These are phyloP conservation scores for Diabrotica undecimpunctata DNA, from an alignment of 1,140 invertebrate genomes.

Conservation along the genomic window DNA sequence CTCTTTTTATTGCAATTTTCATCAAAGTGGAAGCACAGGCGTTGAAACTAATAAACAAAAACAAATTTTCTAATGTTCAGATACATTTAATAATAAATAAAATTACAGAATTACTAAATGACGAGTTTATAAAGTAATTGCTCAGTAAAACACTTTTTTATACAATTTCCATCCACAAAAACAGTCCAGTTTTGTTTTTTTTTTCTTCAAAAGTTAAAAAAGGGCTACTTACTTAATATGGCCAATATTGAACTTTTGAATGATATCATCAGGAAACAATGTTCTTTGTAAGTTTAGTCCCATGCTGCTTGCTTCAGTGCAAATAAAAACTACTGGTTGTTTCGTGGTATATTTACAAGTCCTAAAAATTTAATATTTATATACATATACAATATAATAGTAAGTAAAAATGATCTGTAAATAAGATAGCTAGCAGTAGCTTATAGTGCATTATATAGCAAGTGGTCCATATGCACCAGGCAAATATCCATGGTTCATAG, in stretches of 20 bases:
- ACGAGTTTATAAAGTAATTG: neutral
- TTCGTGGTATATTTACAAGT: conserved; percentile 60
- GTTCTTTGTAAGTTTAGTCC: conserved; percentile 57
- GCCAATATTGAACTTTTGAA: conserved; percentile 57
- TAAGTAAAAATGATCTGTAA: conserved; percentile 23
- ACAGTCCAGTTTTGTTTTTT: neutral
- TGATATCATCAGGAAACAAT: conserved; percentile 60
- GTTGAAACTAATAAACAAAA: conserved; percentile 55
- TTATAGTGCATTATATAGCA: too few species aligned
- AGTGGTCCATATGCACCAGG: too few species aligned
- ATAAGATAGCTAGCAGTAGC: too few species aligned
- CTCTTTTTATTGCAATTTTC: conserved; percentile 63
- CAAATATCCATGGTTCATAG: too few species aligned
- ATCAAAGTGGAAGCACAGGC: conserved; percentile 59
- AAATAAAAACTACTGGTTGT: conserved; percentile 67
- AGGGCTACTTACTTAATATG: conserved; percentile 56
- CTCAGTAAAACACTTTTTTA: conserved; percentile 7
- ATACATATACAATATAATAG: conserved; percentile 26
- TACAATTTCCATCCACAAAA: conserved; percentile 12
- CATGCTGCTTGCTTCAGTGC: conserved; percentile 60
- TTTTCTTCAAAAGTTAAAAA: conserved; percentile 22
- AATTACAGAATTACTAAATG: conserved; percentile 31
- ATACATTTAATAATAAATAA: too few species aligned
- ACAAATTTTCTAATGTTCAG: too few species aligned
- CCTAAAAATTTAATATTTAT: conserved; percentile 45